A percentile compares a stretch with the other conserved stretches of the same genome.
These are phyloP conservation scores for Pardosa pseudoannulata DNA, from an alignment of 2,888 invertebrate genomes.

Conservation along the genomic window DNA sequence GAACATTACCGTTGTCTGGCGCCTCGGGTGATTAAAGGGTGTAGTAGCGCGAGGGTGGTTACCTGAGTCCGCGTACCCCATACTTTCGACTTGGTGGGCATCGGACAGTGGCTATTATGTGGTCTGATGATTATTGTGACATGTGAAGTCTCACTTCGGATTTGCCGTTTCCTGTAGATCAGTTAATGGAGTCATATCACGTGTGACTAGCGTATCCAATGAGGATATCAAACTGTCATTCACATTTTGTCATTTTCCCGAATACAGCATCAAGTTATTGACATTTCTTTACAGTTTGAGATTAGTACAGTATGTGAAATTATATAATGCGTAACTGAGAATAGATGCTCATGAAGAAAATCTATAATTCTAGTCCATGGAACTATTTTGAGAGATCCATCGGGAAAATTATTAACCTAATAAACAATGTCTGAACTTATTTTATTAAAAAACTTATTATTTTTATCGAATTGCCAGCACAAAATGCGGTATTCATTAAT, in stretches of 20 bases:
- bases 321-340: too few relatives aligned
- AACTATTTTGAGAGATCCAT: too few relatives aligned
- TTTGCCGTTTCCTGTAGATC: slow-evolving; percentile 77
- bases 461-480: too few relatives aligned
- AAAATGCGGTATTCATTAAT: too few relatives aligned
- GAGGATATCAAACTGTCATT: not conserved
- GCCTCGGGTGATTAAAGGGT: slow-evolving; percentile 51
- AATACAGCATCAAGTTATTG: too few relatives aligned
- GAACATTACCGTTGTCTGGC: slow-evolving; percentile 54
- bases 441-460: too few relatives aligned
- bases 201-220: not conserved
- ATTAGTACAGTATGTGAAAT: too few relatives aligned
- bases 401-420: too few relatives aligned
- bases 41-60: slow-evolving; percentile 12
- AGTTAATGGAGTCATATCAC: slow-evolving; percentile 79
- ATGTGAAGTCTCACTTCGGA: slow-evolving; percentile 64
- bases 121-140: slow-evolving; percentile 53
- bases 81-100: slow-evolving; percentile 37
- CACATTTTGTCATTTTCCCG: not conserved
- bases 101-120: not conserved
- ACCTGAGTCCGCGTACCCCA: not conserved
- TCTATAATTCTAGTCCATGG: too few relatives aligned
- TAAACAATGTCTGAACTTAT: too few relatives aligned
- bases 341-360: too few relatives aligned
- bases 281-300: too few relatives aligned